Evolutionary conservation across 92 coral and sea anemone genomes (phyloP).

Genomic region (Porites evermanni): DNA sequence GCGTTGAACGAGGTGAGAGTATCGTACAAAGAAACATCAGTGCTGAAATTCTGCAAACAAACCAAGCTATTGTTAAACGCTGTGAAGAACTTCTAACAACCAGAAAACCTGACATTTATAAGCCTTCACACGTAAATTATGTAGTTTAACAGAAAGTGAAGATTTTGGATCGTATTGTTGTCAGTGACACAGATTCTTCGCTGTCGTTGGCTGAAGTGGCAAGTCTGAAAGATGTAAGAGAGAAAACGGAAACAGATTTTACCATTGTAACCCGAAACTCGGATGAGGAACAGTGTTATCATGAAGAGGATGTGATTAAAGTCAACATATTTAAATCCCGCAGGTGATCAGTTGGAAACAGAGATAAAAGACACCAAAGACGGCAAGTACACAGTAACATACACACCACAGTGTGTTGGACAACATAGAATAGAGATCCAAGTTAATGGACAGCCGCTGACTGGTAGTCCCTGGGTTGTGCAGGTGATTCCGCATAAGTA

Average conservation of each 20-base stretch:
- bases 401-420: too few species aligned
- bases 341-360: too few species aligned
- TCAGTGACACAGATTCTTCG: slow-evolving; percentile 51
- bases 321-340: too few species aligned
- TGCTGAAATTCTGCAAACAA: slow-evolving; percentile 27
- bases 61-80: not conserved
- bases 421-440: too few species aligned
- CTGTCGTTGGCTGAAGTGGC: slow-evolving; percentile 49
- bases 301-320: too few species aligned
- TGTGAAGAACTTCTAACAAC: not conserved
- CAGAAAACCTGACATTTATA: not conserved
- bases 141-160: not conserved
- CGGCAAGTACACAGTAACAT: too few species aligned
- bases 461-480: too few species aligned
- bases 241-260: slow-evolving; percentile 37
- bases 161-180: slow-evolving; percentile 43
- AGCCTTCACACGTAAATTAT: not conserved
- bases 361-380: too few species aligned
- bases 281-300: slow-evolving; percentile 30
- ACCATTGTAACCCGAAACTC: slow-evolving; percentile 58
- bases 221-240: slow-evolving; percentile 41
- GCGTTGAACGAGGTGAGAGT: not conserved
- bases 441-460: too few species aligned
- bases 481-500: too few species aligned
- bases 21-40: not conserved